Percentiles rank a stretch among this genome's conserved stretches.
Conservation (phyloP, 2,888 invertebrate species). For the Apotomis capreana region DNA sequence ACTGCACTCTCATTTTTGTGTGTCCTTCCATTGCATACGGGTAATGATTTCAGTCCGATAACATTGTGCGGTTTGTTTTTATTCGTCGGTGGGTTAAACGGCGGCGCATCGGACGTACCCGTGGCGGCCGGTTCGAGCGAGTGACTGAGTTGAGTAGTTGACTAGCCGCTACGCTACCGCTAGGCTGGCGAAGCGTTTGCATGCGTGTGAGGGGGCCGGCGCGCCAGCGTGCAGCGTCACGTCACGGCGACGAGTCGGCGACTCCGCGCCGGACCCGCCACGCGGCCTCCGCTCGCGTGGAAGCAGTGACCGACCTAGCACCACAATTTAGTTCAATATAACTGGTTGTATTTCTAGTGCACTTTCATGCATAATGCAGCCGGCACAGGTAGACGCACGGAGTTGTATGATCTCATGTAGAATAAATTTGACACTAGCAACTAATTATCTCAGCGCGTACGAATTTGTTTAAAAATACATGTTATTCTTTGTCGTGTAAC, state of each 20-base stretch:
- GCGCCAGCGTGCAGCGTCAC: neutral
- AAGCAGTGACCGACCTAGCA: slow-evolving; percentile 43
- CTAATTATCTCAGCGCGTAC: neutral
- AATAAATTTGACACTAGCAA: neutral
- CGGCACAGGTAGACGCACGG: slow-evolving; percentile 19
- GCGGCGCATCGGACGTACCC: slow-evolving; percentile 41
- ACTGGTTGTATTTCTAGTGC: slow-evolving; percentile 56
- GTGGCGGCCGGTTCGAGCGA: slow-evolving; percentile 37
- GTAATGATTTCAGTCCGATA: slow-evolving; percentile 53
- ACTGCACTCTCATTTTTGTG: slow-evolving; percentile 36
- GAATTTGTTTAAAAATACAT: slow-evolving; percentile 5
- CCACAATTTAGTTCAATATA: slow-evolving; percentile 51
- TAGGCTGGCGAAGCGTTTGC: slow-evolving; percentile 1
- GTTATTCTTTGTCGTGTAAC: slow-evolving; percentile 6
- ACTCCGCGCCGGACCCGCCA: slow-evolving; percentile 13
- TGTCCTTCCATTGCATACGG: slow-evolving; percentile 48
- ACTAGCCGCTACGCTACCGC: neutral
- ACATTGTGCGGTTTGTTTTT: slow-evolving; percentile 55
- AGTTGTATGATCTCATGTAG: slow-evolving; percentile 18
- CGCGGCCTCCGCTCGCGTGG: slow-evolving; percentile 8
- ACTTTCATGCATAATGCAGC: slow-evolving; percentile 51
- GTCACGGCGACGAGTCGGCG: neutral
- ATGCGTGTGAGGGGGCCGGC: slow-evolving; percentile 11
- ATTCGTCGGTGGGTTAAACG: slow-evolving; percentile 48
- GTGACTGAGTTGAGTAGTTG: slow-evolving; percentile 23